Conservation (phyloP, 2,888 invertebrate genomes). For the Tenthredo scrophulariae region DNA sequence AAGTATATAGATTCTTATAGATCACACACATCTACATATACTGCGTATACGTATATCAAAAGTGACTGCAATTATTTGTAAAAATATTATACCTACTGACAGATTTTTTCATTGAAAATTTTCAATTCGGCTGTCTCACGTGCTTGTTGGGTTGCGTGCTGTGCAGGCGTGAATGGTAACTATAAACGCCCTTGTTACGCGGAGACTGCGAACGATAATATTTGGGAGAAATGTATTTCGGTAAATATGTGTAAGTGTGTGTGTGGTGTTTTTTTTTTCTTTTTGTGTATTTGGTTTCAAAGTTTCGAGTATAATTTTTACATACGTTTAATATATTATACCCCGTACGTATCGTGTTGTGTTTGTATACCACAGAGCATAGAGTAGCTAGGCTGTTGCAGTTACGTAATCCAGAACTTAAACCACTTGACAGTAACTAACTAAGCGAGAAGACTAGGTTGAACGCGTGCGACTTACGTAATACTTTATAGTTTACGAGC, state of each 20-base stretch:
- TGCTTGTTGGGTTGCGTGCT: conserved; percentile 21
- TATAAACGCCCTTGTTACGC: not conserved
- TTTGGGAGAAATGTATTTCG: not conserved
- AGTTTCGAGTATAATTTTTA: not conserved
- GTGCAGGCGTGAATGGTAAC: not conserved
- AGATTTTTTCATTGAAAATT: not conserved
- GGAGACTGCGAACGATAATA: not conserved
- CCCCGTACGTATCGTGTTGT: not conserved
- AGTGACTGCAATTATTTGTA: too few relatives aligned
- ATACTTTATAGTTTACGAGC: conserved; percentile 11
- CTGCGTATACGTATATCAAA: too few relatives aligned
- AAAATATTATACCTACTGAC: too few relatives aligned
- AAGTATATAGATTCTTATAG: not conserved
- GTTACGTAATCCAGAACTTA: conserved; percentile 34
- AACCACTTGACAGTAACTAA: conserved; percentile 26
- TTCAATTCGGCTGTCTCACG: not conserved
- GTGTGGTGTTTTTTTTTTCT: not conserved
- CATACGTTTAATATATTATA: not conserved
- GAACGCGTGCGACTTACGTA: conserved; percentile 40
- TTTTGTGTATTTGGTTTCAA: not conserved
- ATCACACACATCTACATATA: not conserved
- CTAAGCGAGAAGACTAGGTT: conserved; percentile 22
- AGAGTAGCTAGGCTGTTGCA: not conserved
- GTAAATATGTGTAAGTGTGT: not conserved
- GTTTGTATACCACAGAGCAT: not conserved